A percentile compares a stretch with the other conserved stretches of the same genome.
Evolutionary conservation across 1,140 invertebrate genomes (phyloP).

Genomic region (Lepidurus couesii): DNA sequence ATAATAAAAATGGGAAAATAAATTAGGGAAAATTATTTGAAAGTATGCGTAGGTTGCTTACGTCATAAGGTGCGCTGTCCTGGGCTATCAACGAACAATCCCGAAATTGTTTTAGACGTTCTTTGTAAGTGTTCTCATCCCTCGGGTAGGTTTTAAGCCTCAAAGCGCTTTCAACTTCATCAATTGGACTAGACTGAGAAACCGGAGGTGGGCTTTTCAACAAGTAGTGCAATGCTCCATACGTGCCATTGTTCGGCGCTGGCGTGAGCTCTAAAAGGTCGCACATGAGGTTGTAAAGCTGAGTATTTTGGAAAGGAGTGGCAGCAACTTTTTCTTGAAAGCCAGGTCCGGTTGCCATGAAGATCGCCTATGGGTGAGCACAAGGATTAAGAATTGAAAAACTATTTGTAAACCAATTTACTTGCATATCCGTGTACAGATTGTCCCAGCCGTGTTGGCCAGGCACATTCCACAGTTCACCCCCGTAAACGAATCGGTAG

Average conservation of each 20-base stretch:
- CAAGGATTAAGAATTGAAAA: neutral
- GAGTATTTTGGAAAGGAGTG: conserved; percentile 45
- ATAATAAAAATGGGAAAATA: neutral
- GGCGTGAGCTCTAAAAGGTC: conserved; percentile 44
- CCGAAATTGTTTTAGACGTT: neutral
- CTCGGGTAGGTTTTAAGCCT: conserved; percentile 5
- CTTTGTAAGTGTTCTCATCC: neutral
- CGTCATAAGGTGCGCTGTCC: neutral
- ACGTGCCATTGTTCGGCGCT: conserved; percentile 45
- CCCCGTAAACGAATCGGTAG: conserved; percentile 9
- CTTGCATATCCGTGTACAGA: conserved; percentile 38
- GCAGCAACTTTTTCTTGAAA: conserved; percentile 41
- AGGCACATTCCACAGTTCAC: neutral
- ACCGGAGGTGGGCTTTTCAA: conserved; percentile 31
- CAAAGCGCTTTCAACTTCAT: neutral
- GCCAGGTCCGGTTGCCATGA: conserved; percentile 47
- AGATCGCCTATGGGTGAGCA: conserved; percentile 42
- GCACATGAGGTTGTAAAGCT: conserved; percentile 49
- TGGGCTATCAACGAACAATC: neutral
- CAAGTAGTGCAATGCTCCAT: conserved; percentile 35
- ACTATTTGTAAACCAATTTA: conserved; percentile 20
- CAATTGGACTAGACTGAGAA: neutral
- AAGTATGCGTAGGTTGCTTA: neutral
- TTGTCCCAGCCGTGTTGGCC: conserved; percentile 32
- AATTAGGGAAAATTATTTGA: neutral